A percentile compares a stretch with the other conserved stretches of the same genome.
These are phyloP conservation scores for Caerostris extrusa DNA, from an alignment of 1,140 invertebrate species.

Conservation along the genomic window DNA sequence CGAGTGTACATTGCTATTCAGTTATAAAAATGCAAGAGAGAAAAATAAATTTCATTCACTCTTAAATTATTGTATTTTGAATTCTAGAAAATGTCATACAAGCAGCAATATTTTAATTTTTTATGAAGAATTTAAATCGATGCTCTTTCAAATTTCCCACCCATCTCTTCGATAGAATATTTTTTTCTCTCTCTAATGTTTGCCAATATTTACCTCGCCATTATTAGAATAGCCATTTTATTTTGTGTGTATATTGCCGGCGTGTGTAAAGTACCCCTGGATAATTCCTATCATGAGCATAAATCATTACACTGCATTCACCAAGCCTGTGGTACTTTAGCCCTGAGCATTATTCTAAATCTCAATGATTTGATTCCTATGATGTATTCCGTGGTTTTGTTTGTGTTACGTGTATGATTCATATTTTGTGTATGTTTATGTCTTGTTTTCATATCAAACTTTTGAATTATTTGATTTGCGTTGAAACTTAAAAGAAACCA, in stretches of 20 bases:
- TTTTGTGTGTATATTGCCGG: slow-evolving; percentile 28
- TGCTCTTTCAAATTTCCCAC: background rate
- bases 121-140: background rate
- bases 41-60: background rate
- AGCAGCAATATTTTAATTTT: too few relatives aligned
- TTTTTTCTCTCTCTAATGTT: background rate
- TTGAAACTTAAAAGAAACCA: background rate
- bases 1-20: background rate
- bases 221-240: background rate
- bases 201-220: slow-evolving; percentile 39
- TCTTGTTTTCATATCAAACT: background rate
- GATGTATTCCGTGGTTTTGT: slow-evolving; percentile 12
- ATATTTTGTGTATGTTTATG: slow-evolving; percentile 20
- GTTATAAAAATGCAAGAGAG: background rate
- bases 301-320: background rate
- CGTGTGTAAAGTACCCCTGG: slow-evolving; percentile 36
- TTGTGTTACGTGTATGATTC: slow-evolving; percentile 40
- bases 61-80: background rate
- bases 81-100: too few relatives aligned
- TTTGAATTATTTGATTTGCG: background rate
- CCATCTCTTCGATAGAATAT: background rate
- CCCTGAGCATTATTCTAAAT: slow-evolving; percentile 26
- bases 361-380: slow-evolving; percentile 54
- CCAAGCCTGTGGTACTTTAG: slow-evolving; percentile 12
- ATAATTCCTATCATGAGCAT: slow-evolving; percentile 45